A percentile compares a stretch with the other conserved stretches of the same genome.
Evolutionary conservation across 64 coral and sea anemone genomes (phyloP).

Genomic region (Anthopleura sola): DNA sequence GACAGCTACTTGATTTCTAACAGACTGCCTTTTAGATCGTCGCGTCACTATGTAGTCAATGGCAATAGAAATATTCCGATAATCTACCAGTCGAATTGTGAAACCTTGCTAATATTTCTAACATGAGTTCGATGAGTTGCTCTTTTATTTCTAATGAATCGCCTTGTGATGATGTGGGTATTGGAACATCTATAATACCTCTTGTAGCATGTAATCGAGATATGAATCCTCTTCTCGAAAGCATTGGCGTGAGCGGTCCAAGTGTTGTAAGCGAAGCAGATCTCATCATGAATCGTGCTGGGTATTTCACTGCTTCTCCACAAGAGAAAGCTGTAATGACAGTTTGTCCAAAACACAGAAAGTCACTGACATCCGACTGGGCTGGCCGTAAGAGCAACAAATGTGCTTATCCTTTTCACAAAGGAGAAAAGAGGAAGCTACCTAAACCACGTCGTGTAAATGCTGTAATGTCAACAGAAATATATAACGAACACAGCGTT

Average conservation of each 20-base stretch:
- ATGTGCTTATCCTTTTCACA: slow-evolving; percentile 19
- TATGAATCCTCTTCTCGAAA: no score
- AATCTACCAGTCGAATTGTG: no score
- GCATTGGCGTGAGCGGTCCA: no score
- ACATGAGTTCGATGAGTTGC: slow-evolving; percentile 15
- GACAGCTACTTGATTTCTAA: no score
- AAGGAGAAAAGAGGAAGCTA: slow-evolving; percentile 1
- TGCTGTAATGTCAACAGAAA: slow-evolving; percentile 23
- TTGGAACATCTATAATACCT: background rate
- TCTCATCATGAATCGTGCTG: slow-evolving; percentile 23
- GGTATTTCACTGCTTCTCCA: background rate
- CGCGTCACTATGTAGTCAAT: background rate
- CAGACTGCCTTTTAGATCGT: background rate
- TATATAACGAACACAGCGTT: slow-evolving; percentile 14
- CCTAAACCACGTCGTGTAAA: slow-evolving; percentile 6
- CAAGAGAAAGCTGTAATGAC: slow-evolving; percentile 9
- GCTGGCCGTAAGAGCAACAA: slow-evolving; percentile 4
- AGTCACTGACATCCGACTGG: slow-evolving; percentile 33
- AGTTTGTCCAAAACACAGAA: slow-evolving; percentile 35
- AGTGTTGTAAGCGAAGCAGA: no score
- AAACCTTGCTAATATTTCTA: slow-evolving; percentile 1
- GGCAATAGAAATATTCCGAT: no score
- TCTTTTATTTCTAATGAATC: slow-evolving; percentile 8
- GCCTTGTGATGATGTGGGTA: slow-evolving; percentile 16
- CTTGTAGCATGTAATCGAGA: slow-evolving; percentile 23